Evolutionary conservation across 2,888 invertebrate genomes (phyloP).

Genomic region (Eristalis arbustorum): DNA sequence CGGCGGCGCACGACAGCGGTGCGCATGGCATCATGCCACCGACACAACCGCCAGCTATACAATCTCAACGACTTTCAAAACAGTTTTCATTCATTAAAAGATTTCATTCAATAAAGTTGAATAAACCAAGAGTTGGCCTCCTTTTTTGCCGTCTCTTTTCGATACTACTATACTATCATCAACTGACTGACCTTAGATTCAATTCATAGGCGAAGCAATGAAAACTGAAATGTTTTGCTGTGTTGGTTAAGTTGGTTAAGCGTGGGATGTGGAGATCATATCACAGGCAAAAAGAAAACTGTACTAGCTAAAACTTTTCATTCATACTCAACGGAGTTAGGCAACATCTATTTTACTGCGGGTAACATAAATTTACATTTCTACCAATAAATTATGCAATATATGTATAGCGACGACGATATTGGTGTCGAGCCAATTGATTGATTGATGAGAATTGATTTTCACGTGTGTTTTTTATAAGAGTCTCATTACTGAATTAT

Average conservation of each 20-base stretch:
- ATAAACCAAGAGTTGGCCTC: conserved; percentile 38
- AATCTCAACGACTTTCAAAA: conserved; percentile 19
- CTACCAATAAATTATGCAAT: no score
- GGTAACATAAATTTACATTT: no score
- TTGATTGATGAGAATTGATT: no score
- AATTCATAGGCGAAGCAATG: not conserved
- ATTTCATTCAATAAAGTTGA: conserved; percentile 67
- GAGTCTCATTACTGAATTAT: no score
- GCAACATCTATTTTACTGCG: no score
- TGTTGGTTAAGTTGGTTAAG: conserved; percentile 47
- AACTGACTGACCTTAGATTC: not conserved
- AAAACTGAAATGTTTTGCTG: conserved; percentile 43
- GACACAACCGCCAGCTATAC: conserved; percentile 17
- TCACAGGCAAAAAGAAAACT: conserved; percentile 45
- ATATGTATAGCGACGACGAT: no score
- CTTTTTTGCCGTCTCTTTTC: not conserved
- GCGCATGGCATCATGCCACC: conserved; percentile 43
- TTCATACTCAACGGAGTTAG: conserved; percentile 37
- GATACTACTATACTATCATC: not conserved
- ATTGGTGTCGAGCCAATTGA: no score
- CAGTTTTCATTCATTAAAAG: conserved; percentile 58
- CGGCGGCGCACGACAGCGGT: not conserved
- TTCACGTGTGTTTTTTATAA: no score
- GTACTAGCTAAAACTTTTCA: conserved; percentile 51
- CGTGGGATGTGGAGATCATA: conserved; percentile 59